Base-by-base conservation (phyloP, 1,140 invertebrate genomes). In the Cydia pomonella region DNA sequence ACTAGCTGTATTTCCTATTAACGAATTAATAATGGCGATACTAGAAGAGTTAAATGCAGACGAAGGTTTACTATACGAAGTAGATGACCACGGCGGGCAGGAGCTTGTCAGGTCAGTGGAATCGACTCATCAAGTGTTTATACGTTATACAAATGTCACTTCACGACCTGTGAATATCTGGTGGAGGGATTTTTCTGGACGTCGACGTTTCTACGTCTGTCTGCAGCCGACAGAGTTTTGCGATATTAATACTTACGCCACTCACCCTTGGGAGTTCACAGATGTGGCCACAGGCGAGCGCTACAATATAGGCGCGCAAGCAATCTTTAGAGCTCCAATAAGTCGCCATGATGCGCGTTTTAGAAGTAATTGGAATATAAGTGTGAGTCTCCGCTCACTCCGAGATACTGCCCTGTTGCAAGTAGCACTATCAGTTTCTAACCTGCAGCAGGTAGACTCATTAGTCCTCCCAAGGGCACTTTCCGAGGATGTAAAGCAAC, bases 181-280 rank as follows among this genome's bases (percentile, higher is more conserved):
- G 80, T 97, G 97, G 97, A 93, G 96, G 47, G 95, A 97, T 88
- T 97, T 95, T 85, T 86, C 94, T 62, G 96, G 97, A 0, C 73
- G 25, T 0, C 84, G 82, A 33, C 73, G 80, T 1, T 85, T 87
- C 74, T 93, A 91, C 73, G 74, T 84, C 0, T 75, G 83, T 3
- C 50, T 93, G 25, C 73, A 84, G 6, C 85, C 94, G n/a, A 87
- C 85, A 0, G 82, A 94, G 5, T 94, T 87, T 82, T 90, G 94
- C 64, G 95, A 96, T 82, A 93, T 96, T 3, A 95, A 96, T 79
- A 96, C 96, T 0, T 97, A 94, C 84, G 94, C 95, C 18, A 95
- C 94, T 0, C 96, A 97, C 91, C 96, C 96, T 0, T 97, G 96
- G 96, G 94, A 96, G 59, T 96, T 96, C 79, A 87, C 94, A 1